Evolutionary conservation across 2,888 invertebrate genomes (phyloP).

Genomic region (Melinaea menophilus): DNA sequence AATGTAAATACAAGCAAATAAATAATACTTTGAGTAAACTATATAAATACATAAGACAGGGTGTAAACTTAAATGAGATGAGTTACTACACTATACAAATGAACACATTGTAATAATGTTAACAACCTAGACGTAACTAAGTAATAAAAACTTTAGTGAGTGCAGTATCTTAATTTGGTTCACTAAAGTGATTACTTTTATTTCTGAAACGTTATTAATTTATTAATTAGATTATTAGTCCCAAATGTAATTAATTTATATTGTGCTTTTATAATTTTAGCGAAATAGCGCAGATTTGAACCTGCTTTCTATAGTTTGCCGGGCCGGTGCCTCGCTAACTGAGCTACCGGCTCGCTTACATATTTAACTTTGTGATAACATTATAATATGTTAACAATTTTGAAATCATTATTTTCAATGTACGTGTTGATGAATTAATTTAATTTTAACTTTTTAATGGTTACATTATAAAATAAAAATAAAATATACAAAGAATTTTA

Average conservation of each 20-base stretch:
- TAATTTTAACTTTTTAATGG: no score
- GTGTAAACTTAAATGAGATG: conserved; percentile 5
- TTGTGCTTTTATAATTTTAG: no score
- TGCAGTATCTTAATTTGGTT: conserved; percentile 3
- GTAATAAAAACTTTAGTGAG: conserved; percentile 10
- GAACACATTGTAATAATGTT: conserved; percentile 6
- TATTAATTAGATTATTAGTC: neutral
- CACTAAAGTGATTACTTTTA: conserved; percentile 5
- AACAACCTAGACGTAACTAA: conserved; percentile 13
- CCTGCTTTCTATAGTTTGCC: no score
- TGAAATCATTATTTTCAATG: no score
- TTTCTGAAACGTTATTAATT: neutral
- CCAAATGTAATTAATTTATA: neutral
- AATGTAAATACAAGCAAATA: neutral
- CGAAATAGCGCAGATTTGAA: no score
- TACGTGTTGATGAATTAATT: no score
- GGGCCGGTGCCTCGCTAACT: no score
- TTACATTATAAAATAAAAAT: no score
- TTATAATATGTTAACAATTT: no score
- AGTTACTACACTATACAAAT: conserved; percentile 1
- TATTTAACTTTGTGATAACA: no score
- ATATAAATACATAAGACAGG: neutral
- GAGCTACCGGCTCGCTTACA: no score
- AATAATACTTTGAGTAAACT: neutral
- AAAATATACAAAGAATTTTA: no score